Conservation (phyloP, 1,140 invertebrate species). For the Aphelenchoides fujianensis region DNA sequence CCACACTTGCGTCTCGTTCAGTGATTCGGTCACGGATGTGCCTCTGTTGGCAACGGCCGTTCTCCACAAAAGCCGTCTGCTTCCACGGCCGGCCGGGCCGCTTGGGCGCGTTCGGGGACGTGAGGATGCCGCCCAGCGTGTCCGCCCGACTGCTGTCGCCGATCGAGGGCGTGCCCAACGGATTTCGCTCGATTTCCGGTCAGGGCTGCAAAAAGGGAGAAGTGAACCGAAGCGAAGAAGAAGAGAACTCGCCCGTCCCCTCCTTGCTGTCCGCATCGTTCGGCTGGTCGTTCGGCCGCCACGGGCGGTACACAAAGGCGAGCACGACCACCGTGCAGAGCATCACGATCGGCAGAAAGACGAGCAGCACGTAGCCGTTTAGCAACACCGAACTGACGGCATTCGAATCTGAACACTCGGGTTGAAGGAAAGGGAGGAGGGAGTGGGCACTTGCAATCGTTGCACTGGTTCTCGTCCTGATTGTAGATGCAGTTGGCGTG, state of each 20-base stretch:
- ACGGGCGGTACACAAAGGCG: conserved; percentile 8
- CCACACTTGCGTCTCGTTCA: conserved; percentile 5
- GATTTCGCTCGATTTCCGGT: not conserved
- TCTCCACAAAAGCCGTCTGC: conserved; percentile 5
- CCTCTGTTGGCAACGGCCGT: not conserved
- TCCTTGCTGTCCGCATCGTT: not conserved
- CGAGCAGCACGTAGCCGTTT: not conserved
- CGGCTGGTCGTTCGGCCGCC: not conserved
- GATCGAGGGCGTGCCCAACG: not conserved
- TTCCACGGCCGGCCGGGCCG: not conserved
- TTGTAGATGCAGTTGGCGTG: conserved; percentile 34
- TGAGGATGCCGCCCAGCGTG: not conserved
- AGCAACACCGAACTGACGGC: not conserved
- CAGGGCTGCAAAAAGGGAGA: not conserved
- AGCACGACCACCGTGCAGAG: not conserved
- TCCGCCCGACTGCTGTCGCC: not conserved
- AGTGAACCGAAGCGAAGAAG: not conserved
- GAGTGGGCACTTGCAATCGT: conserved; percentile 1
- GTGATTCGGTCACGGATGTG: conserved; percentile 11
- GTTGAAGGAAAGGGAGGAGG: not conserved
- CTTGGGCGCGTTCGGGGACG: not conserved
- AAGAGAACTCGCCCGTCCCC: not conserved
- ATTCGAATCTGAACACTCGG: not conserved
- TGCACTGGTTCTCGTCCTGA: conserved; percentile 30
- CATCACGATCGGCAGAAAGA: conserved; percentile 4